Evolutionary conservation across 2,797 vertebrate species (phyloP).

Genomic region (Fistularia commersonii): DNA sequence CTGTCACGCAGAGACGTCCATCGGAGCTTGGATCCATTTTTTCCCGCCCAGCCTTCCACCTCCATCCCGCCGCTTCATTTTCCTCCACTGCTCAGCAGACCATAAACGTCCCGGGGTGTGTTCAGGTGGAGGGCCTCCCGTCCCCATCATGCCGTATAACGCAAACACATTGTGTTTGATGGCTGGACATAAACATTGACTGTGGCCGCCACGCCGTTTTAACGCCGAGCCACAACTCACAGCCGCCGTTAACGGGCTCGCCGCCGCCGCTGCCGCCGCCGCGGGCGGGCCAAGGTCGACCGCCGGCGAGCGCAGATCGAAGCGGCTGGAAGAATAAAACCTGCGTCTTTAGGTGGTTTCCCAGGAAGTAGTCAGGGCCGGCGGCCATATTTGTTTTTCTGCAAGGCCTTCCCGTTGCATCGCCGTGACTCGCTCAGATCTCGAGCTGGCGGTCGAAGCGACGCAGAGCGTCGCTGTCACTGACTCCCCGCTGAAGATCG

Average conservation of each 20-base stretch:
- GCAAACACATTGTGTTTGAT: slow-evolving; percentile 77
- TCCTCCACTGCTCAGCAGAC: slow-evolving; percentile 31
- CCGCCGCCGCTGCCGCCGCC: slow-evolving; percentile 41
- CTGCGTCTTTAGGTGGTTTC: too few species aligned
- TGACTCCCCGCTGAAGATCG: too few species aligned
- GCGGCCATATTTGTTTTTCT: too few species aligned
- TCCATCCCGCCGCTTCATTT: slow-evolving; percentile 24
- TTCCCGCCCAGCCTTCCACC: slow-evolving; percentile 12
- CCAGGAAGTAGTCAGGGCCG: too few species aligned
- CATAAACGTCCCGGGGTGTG: slow-evolving; percentile 51
- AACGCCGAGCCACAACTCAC: slow-evolving; percentile 70
- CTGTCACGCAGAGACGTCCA: too few species aligned
- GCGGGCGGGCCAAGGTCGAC: slow-evolving; percentile 56
- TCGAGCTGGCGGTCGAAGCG: too few species aligned
- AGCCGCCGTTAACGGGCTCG: slow-evolving; percentile 55
- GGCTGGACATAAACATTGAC: slow-evolving; percentile 78
- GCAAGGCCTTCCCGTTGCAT: too few species aligned
- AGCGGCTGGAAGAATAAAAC: too few species aligned
- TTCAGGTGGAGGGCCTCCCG: slow-evolving; percentile 58
- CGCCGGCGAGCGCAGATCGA: slow-evolving; percentile 3
- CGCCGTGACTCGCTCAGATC: too few species aligned
- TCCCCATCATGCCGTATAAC: slow-evolving; percentile 75
- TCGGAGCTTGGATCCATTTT: slow-evolving; percentile 13
- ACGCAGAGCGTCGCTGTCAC: too few species aligned
- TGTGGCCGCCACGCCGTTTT: slow-evolving; percentile 64